Base-by-base conservation (phyloP, 2,113 vertebrate species). In the Muntiacus reevesi region DNA sequence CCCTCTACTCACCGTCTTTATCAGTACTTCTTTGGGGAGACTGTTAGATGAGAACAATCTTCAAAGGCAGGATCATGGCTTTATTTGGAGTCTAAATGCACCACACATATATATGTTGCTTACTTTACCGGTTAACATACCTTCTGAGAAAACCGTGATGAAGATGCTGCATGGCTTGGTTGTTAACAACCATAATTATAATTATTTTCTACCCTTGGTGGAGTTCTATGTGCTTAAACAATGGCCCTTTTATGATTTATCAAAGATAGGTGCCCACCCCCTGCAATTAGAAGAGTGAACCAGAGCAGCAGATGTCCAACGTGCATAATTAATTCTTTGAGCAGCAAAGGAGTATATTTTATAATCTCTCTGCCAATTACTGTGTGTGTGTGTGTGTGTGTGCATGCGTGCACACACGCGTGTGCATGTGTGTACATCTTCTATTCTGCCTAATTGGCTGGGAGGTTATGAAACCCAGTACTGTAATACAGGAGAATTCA, bases 241-340 rank as follows among this genome's bases (percentile, higher is more conserved):
- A 97, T 25, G 50, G 33, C 33, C 67, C 36, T 67, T 81, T 78
- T 90, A 76, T 92, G 78, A 96, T 88, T 95, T 94, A 91, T 94
- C 55, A 96, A 94, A 40, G 60, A 60, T 33, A 74, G 88, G 54
- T 83, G 43, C 82, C 85, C 30, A 81, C 54, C 40, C 30, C 25
- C 19, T 60, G 64, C 60, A 86, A 94, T 93, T 85, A 87, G 64
- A 78, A 94, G 94, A 86, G 27, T 9, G 7, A 54, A 93, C 33
- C 11, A 92, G 84, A 67, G 91, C 7, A 90, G 94, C 96, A 94
- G 93, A 93, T 95, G 91, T 95, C 52, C 89, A 78, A 64, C 71
- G 40, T 85, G 71, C 91, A 95, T 89, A 96, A 97, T 97, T 89
- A 97, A 97, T 94, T 95, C 76, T 94, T 95, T 83, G 40, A 91